Percentiles rank a stretch among this genome's conserved stretches.
Conservation (phyloP, 2,888 invertebrate species). For the Plebejus argus region DNA sequence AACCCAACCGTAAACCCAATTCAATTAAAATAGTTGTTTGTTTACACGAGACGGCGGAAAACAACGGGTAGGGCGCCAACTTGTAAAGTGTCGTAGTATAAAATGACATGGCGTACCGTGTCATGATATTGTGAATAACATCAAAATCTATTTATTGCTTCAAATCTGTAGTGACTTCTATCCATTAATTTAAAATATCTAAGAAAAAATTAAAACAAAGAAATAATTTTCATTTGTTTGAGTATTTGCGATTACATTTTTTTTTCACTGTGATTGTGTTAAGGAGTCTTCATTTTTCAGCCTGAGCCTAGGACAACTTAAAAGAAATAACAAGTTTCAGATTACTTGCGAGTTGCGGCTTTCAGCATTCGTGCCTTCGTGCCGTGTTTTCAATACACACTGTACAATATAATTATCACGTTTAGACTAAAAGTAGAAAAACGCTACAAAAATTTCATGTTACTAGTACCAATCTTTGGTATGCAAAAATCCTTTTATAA, state of each 20-base stretch:
- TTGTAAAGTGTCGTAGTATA: not conserved
- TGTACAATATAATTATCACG: no score
- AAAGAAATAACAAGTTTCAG: no score
- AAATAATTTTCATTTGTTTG: not conserved
- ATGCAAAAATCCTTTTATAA: not conserved
- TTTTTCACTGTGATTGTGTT: no score
- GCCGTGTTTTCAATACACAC: no score
- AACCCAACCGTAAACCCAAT: conserved; percentile 14
- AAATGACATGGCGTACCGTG: not conserved
- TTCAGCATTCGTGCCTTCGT: no score
- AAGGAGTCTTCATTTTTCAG: no score
- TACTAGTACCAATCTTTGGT: not conserved
- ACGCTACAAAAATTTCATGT: not conserved
- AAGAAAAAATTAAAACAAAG: not conserved
- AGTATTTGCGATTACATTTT: not conserved
- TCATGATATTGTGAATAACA: not conserved
- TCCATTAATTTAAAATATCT: not conserved
- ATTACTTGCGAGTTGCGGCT: no score
- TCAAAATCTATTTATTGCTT: no score
- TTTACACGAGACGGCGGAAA: not conserved
- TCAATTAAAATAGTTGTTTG: conserved; percentile 23
- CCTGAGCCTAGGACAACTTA: no score
- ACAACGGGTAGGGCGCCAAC: not conserved
- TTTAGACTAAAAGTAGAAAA: no score
- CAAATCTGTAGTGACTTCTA: not conserved